Conservation (phyloP, 2,113 vertebrate genomes). For the Ceratotherium simum region DNA sequence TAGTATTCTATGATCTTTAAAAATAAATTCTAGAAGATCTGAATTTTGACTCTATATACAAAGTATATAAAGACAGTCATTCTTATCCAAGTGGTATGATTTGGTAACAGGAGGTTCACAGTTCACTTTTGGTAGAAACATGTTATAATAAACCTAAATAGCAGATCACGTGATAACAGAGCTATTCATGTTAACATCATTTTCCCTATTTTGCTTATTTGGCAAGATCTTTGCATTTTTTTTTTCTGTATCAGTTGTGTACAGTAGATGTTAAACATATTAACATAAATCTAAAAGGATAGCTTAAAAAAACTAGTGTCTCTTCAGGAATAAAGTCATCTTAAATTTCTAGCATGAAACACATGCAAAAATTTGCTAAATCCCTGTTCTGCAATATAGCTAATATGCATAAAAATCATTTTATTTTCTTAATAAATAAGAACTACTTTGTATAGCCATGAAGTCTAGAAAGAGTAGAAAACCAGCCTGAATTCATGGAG, state of each 20-base stretch:
- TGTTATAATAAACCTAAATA: background rate
- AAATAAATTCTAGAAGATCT: background rate
- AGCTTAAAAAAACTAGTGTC: constrained; percentile 60
- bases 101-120: background rate
- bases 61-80: background rate
- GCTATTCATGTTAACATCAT: constrained; percentile 41
- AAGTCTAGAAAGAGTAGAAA: background rate
- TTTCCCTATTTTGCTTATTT: constrained; percentile 74
- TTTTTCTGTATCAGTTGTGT: constrained; percentile 55
- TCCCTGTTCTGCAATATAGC: constrained; percentile 58
- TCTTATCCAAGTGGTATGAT: background rate
- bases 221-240: constrained; percentile 61
- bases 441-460: constrained; percentile 19
- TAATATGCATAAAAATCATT: constrained; percentile 37
- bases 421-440: constrained; percentile 72
- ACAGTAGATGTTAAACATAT: constrained; percentile 62
- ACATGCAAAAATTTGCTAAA: constrained; percentile 69
- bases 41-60: background rate
- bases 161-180: background rate
- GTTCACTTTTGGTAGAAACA: background rate
- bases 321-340: constrained; percentile 58
- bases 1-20: background rate
- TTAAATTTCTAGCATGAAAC: constrained; percentile 60
- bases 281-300: constrained; percentile 65
- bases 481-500: background rate